phyloP scores from a whole-genome alignment of 2,113 vertebrate genomes.

The Noctilio leporinus region DNA sequence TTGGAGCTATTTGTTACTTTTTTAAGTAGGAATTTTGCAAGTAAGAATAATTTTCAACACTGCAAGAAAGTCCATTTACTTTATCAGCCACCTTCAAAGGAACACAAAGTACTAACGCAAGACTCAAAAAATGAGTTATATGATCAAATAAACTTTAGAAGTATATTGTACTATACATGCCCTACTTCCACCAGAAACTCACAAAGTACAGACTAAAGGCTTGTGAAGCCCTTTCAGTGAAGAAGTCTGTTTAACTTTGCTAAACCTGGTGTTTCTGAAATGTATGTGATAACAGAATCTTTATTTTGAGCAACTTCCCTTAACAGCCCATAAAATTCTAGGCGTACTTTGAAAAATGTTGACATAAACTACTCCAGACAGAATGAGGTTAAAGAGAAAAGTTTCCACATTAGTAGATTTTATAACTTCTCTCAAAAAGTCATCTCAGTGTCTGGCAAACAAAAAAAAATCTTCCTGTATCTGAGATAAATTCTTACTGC shows the following conservation, averaged over 20 bases:
- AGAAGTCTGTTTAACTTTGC: neutral
- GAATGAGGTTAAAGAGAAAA: constrained; percentile 46
- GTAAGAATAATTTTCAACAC: neutral
- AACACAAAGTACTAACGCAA: neutral
- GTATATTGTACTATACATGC: neutral
- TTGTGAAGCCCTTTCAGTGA: neutral
- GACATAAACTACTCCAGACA: constrained; percentile 14
- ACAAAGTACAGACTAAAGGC: neutral
- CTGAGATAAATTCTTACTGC: constrained; percentile 5
- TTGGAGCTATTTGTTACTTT: neutral
- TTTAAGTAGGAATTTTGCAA: neutral
- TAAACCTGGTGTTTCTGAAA: neutral
- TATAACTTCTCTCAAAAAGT: neutral
- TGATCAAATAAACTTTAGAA: neutral
- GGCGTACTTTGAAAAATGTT: constrained; percentile 8
- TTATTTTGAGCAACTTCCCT: constrained; percentile 23
- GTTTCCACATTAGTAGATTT: neutral
- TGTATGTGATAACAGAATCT: constrained; percentile 4
- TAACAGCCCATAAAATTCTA: neutral
- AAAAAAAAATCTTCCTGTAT: constrained; percentile 4
- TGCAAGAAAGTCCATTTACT: neutral
- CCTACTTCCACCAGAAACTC: neutral
- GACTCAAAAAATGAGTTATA: neutral
- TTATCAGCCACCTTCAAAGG: neutral
- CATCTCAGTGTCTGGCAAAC: neutral